phyloP scores from a whole-genome alignment of 2,797 vertebrate species.

The Streptopelia turtur region DNA sequence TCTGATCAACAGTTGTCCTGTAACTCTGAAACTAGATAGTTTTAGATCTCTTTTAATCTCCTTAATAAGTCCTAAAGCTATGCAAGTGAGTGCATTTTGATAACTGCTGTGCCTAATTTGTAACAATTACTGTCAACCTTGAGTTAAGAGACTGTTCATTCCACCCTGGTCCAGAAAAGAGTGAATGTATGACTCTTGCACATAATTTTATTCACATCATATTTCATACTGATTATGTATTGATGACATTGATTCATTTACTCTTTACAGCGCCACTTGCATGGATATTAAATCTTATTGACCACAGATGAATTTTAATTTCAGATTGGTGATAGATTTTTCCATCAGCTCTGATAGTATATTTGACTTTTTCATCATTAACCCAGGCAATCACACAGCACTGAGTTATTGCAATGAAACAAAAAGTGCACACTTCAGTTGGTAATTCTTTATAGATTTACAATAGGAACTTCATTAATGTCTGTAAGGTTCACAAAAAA shows the following conservation, averaged over 20 bases:
- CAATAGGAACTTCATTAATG: conserved; percentile 87
- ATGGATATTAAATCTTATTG: conserved; percentile 94
- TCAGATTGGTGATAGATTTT: conserved; percentile 95
- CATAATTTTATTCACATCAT: conserved; percentile 88
- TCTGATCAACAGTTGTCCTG: conserved; percentile 82
- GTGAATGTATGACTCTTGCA: conserved; percentile 85
- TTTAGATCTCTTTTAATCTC: conserved; percentile 85
- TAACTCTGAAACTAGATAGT: conserved; percentile 75
- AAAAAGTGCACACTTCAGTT: conserved; percentile 86
- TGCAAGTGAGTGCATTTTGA: conserved; percentile 87
- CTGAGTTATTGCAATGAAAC: conserved; percentile 87
- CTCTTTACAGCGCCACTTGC: conserved; percentile 88
- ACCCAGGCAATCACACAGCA: conserved; percentile 85
- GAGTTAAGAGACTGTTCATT: conserved; percentile 85
- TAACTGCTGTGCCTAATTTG: conserved; percentile 88
- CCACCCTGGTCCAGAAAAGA: conserved; percentile 85
- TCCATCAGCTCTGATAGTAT: conserved; percentile 92
- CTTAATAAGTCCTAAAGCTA: conserved; percentile 85
- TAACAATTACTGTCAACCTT: conserved; percentile 91
- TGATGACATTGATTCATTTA: conserved; percentile 91
- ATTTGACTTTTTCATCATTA: conserved; percentile 90
- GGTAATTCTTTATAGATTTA: conserved; percentile 87
- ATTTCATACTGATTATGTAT: conserved; percentile 94
- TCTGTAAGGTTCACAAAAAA: conserved; percentile 78
- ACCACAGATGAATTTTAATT: conserved; percentile 96